Base-by-base conservation (phyloP, 2,113 vertebrate species). In the Alces alces region DNA sequence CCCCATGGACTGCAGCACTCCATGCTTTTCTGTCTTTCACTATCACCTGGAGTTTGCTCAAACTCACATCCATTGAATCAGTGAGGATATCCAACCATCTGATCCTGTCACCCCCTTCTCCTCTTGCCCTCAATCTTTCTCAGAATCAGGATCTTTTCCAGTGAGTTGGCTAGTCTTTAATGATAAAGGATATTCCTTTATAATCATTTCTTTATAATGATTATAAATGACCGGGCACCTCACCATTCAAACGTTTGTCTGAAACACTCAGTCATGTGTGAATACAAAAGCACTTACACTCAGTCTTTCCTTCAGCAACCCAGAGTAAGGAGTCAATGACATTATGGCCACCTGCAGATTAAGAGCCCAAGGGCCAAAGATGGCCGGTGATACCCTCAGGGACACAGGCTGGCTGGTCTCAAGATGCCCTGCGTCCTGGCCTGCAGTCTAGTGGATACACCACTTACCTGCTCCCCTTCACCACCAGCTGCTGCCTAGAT, bases 401-500 rank as follows among this genome's bases (percentile, higher is more conserved):
- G 33, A 60, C 13, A 23, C 33, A 78, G 64, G 27, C 21, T 30
- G 12, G 27, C n/a, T 64, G 76, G 9, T 8, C 21, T 7, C 11
- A 16, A 80, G 15, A 61, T 60, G 25, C 27, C 25, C 36, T 5
- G 30, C 47, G 47, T 55, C 17, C 36, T n/a, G 45, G 17, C 9
- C 6, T 21, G 3, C 0, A 0, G 27, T 47, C 33, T 21, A 86
- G 33, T 2, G 1, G 15, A 23, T 4, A 8, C 28, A 17, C 1
- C 17, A 36, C 14, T 57, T 52, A 28, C 86, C 28, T 9, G 6
- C 9, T 3, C 58, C n/a, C n/a, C 66, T 86, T 60, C 43, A 45
- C 58, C 36, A 13, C 25, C 43, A 86, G 25, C 36, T 95, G 28
- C 87, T 93, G 15, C 15, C 47, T 61, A 57, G 39, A 30, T 47